phyloP scores from a whole-genome alignment of 92 coral and sea anemone species.

The Porites evermanni region DNA sequence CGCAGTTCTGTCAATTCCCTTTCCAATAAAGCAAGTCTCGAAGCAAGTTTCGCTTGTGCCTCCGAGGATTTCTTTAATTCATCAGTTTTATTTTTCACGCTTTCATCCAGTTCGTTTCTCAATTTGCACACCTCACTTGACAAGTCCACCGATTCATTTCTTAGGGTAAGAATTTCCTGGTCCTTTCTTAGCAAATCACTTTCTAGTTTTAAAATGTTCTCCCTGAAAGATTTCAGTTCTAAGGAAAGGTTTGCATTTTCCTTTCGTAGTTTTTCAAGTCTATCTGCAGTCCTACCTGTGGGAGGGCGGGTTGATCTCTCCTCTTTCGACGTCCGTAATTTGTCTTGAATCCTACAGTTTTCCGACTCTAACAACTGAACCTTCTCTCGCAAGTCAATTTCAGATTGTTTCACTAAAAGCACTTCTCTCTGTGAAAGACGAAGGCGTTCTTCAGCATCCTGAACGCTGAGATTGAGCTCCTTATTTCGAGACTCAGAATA shows the following conservation, averaged over 20 bases:
- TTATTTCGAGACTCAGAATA: conserved; percentile 62
- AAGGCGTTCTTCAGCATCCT: conserved; percentile 62
- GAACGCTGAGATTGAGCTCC: conserved; percentile 60
- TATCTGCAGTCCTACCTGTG: conserved; percentile 42
- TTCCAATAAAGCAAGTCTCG: conserved; percentile 29
- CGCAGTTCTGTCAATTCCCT: conserved; percentile 58
- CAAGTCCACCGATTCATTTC: conserved; percentile 85
- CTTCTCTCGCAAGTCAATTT: conserved; percentile 58
- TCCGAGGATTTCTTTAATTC: conserved; percentile 34
- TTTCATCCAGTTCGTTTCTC: conserved; percentile 70
- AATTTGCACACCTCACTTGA: conserved; percentile 85
- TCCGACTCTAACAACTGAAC: conserved; percentile 56
- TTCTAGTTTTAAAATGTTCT: conserved; percentile 71
- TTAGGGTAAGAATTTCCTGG: conserved; percentile 77
- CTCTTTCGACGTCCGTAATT: not conserved
- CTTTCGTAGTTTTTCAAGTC: conserved; percentile 42
- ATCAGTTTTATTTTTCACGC: conserved; percentile 45
- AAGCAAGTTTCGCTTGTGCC: conserved; percentile 35
- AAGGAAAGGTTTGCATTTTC: conserved; percentile 57
- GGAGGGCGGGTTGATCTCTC: conserved; percentile 30
- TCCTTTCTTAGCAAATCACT: conserved; percentile 76
- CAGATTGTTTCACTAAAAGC: conserved; percentile 60
- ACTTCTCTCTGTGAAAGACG: conserved; percentile 60
- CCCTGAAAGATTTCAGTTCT: conserved; percentile 66
- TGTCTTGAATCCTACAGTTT: conserved; percentile 35